phyloP scores from a whole-genome alignment of 35 echinoderm and acorn worm genomes.

The Anneissia japonica region DNA sequence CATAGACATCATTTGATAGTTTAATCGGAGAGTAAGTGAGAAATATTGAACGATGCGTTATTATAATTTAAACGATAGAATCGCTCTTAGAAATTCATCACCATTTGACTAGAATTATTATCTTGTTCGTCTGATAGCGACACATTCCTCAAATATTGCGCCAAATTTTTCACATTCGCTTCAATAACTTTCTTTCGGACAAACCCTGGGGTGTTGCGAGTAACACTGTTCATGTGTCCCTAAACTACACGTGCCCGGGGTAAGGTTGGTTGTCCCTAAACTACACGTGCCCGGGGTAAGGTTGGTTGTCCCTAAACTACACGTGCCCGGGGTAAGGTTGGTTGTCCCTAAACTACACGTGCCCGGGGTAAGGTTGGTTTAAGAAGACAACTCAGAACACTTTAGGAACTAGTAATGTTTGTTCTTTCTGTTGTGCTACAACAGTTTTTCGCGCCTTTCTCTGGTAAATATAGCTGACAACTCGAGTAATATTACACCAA shows the following conservation, averaged over 20 bases:
- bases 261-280: too few relatives aligned
- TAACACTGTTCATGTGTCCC: too few relatives aligned
- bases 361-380: neutral
- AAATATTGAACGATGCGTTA: neutral
- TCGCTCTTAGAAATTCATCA: neutral
- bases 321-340: neutral
- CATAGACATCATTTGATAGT: neutral
- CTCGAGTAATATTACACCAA: neutral
- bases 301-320: neutral
- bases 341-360: neutral
- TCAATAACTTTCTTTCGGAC: neutral
- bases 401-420: neutral
- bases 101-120: neutral
- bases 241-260: too few relatives aligned
- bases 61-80: neutral
- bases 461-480: too few relatives aligned
- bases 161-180: neutral
- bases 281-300: too few relatives aligned
- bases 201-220: neutral
- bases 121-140: neutral
- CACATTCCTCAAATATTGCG: neutral
- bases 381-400: neutral
- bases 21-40: neutral
- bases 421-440: neutral
- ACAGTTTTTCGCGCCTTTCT: neutral